Percentiles rank a stretch among this genome's conserved stretches.
Conservation (phyloP, 2,113 vertebrate species). For the Himantopus leucocephalus region DNA sequence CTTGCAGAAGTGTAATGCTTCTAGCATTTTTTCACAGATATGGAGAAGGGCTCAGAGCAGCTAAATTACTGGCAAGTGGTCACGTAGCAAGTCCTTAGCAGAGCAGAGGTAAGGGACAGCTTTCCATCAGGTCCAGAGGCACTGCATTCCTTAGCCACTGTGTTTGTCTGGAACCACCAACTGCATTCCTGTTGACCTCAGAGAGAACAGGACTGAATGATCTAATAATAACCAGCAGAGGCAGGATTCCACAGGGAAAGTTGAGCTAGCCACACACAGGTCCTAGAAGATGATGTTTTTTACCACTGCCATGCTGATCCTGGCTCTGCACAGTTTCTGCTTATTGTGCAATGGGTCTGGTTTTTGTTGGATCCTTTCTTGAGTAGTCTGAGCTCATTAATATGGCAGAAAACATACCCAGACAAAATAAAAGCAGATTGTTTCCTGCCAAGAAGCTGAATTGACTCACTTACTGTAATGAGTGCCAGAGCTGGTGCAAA, state of each 20-base stretch:
- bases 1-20: not conserved
- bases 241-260: not conserved
- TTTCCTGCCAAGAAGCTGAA: conserved; percentile 52
- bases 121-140: not conserved
- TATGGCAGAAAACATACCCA: conserved; percentile 48
- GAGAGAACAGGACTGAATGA: not conserved
- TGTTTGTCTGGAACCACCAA: not conserved
- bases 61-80: not conserved
- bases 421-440: not conserved
- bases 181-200: not conserved
- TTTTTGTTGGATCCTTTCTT: not conserved
- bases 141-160: not conserved
- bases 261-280: not conserved
- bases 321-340: not conserved
- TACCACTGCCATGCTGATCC: not conserved
- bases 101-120: not conserved
- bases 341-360: conserved; percentile 1
- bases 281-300: not conserved
- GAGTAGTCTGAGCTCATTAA: conserved; percentile 37
- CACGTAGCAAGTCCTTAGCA: not conserved
- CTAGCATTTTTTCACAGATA: not conserved
- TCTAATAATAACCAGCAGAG: not conserved
- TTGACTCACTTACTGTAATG: conserved; percentile 32
- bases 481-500: conserved; percentile 50
- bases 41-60: not conserved